phyloP scores from a whole-genome alignment of 2,113 vertebrate species.

The Eulemur macaco region DNA sequence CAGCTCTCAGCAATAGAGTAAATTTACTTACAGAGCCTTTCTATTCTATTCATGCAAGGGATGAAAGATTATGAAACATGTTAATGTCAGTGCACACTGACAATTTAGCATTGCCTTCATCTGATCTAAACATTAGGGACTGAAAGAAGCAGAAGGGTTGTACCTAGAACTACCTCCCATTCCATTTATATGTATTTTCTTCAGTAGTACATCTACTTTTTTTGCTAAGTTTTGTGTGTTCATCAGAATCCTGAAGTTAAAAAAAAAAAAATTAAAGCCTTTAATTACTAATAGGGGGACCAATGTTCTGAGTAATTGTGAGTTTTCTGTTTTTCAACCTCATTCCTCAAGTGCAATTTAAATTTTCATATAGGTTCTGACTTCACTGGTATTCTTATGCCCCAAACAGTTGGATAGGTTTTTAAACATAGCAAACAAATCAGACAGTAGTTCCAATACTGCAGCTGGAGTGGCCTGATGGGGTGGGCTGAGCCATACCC shows the following conservation, averaged over 20 bases:
- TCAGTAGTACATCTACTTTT: not conserved
- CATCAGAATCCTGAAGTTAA: not conserved
- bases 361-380: not conserved
- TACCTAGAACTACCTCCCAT: not conserved
- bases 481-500: not conserved
- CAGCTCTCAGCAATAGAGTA: not conserved
- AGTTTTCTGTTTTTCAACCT: slow-evolving; percentile 25
- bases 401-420: not conserved
- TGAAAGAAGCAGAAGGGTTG: not conserved
- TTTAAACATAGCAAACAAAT: not conserved
- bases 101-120: not conserved
- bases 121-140: not conserved
- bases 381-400: not conserved
- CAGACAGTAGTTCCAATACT: not conserved
- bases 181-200: not conserved
- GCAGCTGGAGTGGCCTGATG: not conserved
- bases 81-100: not conserved
- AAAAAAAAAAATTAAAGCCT: not conserved
- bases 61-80: not conserved
- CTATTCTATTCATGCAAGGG: not conserved
- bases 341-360: not conserved
- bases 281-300: not conserved
- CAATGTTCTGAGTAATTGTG: not conserved
- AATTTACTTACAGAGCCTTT: not conserved
- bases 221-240: not conserved